Base-by-base conservation (phyloP, 2,888 invertebrate genomes). In the Chrysolina haemoptera region DNA sequence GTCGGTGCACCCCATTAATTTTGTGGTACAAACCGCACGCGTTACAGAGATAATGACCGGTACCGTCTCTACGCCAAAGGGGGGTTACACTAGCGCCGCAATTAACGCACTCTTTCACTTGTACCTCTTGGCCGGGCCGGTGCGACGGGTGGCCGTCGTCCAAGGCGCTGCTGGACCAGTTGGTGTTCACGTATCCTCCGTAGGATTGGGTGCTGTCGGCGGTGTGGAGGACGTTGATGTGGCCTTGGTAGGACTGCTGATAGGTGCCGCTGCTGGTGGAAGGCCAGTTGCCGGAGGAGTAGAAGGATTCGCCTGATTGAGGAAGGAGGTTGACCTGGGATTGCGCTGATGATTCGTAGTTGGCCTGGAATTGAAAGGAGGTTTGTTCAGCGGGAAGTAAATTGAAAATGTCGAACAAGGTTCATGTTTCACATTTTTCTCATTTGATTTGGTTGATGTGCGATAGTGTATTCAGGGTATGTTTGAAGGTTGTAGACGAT, bases 11-110 rank as follows among this genome's bases (percentile, higher is more conserved):
- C 81, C 91, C 91, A 87, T 92, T 91, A 88, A 91, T 91, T 86
- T 91, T 90, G 85, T 88, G 89, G 85, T 90, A 91, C 65, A 90
- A 86, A 46, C 90, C 92, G 86, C 97, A 97, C 64, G 95, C 95
- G 88, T 96, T 96, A 89, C 97, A 97, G 78, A 96, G 90, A 85
- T 95, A 95, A 87, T 96, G 94, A 11, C 96, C 96, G 46, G 94
- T 94, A 74, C 94, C 94, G 87, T 97, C 96, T 80, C 96, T 90
- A 73, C 96, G 90, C 96, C 96, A 97, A 46, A 96, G 89, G 0
- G 95, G 95, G 12, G 96, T 96, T 48, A 91, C 89, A 74, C 89
- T 91, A 18, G 91, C 90, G 20, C 90, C 90, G 83, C 93, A 93
- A 85, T 92, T 92, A 67, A 91, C 91, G 84, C 93, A 93, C 88